Base-by-base conservation (phyloP, 2,888 invertebrate species). In the Anodontia alba region DNA sequence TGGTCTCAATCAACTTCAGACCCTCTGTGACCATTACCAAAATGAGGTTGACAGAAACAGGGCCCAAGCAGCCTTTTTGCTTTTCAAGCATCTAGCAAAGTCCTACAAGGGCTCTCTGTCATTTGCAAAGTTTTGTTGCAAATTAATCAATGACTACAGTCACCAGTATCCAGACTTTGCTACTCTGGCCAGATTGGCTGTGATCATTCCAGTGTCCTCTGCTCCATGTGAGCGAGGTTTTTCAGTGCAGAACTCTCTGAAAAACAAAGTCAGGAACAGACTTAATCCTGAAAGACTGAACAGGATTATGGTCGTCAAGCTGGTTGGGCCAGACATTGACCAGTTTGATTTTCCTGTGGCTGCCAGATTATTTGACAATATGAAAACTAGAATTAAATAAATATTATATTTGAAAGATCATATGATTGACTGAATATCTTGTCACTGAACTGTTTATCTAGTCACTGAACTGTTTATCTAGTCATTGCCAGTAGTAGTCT, bases 171-270 rank as follows among this genome's bases (percentile, higher is more conserved):
- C 76, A 46, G 84, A 84, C 33, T 75, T 74, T 69, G 81, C 67
- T 26, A 57, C 23, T 17, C 57, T 85, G 26, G 78, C 80, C 2
- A 49, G 23, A 38, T 71, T 80, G n/a, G 85, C 82, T 31, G 15
- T 78, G 23, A 46, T 80, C 1, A 78, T 82, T 23, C 85, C 85
- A 42, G 85, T 85, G 5, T 85, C 85, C 20, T 62, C 51, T 70
- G 82, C 80, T 36, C 78, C 81, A 29, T 84, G 84, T 84, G 79
- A 84, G 42, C 73, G 81, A 38, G 84, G 84, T 0, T 80, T 84
- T 43, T 81, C 79, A 29, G 42, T 69, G 0, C 81, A 84, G 54
- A 81, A 77, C 69, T 62, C 51, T 0, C 38, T 84, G 15, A 84
- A 84, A 75, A 77, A 51, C 23, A 81, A 79, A 70, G 75, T 79